These are phyloP conservation scores for Andrena hattorfiana DNA, from an alignment of 2,888 invertebrate genomes.

Conservation along the genomic window DNA sequence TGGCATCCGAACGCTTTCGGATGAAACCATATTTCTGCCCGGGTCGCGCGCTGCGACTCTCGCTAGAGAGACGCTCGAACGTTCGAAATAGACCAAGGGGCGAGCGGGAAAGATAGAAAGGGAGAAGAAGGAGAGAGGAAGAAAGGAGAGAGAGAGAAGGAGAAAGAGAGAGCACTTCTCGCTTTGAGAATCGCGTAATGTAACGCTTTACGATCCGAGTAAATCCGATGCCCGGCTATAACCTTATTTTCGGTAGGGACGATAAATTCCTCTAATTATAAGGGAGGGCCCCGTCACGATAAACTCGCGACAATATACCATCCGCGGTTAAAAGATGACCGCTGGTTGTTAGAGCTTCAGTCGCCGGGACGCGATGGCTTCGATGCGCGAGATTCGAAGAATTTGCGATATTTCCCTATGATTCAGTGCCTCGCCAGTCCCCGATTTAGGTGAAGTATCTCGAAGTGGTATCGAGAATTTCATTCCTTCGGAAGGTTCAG, in stretches of 20 bases:
- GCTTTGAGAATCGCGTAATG: constrained; percentile 52
- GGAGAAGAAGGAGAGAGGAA: background rate
- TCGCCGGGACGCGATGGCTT: background rate
- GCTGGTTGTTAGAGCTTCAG: background rate
- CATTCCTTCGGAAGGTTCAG: background rate
- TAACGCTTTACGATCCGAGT: constrained; percentile 48
- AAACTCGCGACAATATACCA: constrained; percentile 31
- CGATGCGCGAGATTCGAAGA: background rate
- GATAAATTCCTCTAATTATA: constrained; percentile 46
- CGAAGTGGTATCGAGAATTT: background rate
- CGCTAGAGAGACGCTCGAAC: constrained; percentile 2
- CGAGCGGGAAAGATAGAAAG: background rate
- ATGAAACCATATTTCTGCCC: constrained; percentile 48
- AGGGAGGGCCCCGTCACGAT: constrained; percentile 17
- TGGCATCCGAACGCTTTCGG: constrained; percentile 43
- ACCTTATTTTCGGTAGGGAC: constrained; percentile 41
- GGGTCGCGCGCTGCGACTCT: constrained; percentile 3
- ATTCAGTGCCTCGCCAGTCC: background rate
- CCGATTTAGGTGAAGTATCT: background rate
- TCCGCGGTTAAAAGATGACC: constrained; percentile 1
- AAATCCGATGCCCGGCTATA: constrained; percentile 41
- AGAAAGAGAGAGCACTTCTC: constrained; percentile 14
- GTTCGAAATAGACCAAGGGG: constrained; percentile 48
- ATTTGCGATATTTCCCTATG: background rate
- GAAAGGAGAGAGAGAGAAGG: background rate